Evolutionary conservation across 1,140 invertebrate genomes (phyloP), one percentile per base, ranked within the genome.

Genomic region (Bombus haemorrhoidalis): DNA sequence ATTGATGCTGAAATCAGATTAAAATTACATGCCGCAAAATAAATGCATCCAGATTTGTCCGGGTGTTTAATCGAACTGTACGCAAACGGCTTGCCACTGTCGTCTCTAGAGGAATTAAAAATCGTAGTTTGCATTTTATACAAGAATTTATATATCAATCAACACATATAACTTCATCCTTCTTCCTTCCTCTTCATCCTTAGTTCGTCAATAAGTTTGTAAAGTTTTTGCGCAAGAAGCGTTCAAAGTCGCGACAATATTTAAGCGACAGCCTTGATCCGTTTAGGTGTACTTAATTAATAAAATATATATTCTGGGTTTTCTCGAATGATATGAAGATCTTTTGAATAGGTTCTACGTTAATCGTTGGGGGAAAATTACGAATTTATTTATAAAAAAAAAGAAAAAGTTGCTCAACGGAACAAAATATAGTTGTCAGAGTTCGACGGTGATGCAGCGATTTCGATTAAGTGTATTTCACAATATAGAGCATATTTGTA

Each of bases 331-430:
- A 39, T 37, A 5, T 22, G 2, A 28, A 39, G 28, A 34, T 34
- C 22, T 39, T 76, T 28, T 0, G 25, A 39, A 18, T 10, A 57
- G n/a, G 15, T 73, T 57, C 15, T 39, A 79, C 39, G 62, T n/a
- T 43, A 69, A 62, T 62, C 12, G 3, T 66, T 85, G 86, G 89
- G 89, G 91, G 89, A 82, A 92, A 92, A 90, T 91, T 83, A 90
- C 86, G 81, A 88, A 89, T 93, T 93, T 93, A 93, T 93, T 93
- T 91, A 87, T 90, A 89, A 89, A 92, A 92, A 84, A 47, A 43
- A 84, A 47, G 12, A 87, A 87, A 88, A 57, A 81, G 62, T 86
- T 85, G 68, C 88, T 89, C 86, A 88, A 87, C 78, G 85, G 83
- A 91, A 89, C 74, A 72, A 85, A 90, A 86, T 81, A 81, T 76